Conservation (phyloP, 1,140 invertebrate genomes). For the Drosophila punjabiensis region DNA sequence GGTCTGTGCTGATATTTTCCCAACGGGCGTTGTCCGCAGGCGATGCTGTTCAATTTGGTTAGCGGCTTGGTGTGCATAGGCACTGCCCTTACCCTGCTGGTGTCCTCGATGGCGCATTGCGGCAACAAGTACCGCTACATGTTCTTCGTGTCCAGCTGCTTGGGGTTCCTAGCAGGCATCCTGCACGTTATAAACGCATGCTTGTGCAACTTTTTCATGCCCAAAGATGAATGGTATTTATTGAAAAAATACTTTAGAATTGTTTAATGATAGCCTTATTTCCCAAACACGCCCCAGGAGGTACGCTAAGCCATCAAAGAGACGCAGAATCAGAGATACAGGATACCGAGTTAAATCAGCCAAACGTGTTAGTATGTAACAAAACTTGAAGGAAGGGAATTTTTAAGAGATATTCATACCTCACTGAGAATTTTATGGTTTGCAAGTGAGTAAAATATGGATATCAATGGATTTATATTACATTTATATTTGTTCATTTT, state of each 20-base stretch:
- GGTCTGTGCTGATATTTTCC: neutral
- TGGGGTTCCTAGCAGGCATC: slow-evolving; percentile 52
- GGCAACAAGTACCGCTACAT: slow-evolving; percentile 35
- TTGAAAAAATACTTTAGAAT: neutral
- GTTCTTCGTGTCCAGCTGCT: slow-evolving; percentile 31
- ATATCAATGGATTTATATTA: neutral
- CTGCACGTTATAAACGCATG: slow-evolving; percentile 55
- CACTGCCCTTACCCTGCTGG: slow-evolving; percentile 25
- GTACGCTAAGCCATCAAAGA: slow-evolving; percentile 25
- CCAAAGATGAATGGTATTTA: slow-evolving; percentile 58
- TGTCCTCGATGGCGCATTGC: slow-evolving; percentile 51
- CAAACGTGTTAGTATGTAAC: neutral
- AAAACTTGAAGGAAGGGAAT: neutral
- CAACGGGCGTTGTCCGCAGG: slow-evolving; percentile 40
- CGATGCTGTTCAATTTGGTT: slow-evolving; percentile 52
- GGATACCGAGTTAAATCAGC: too few relatives aligned
- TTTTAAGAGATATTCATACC: neutral
- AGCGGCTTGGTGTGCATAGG: slow-evolving; percentile 44
- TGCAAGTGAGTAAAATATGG: neutral
- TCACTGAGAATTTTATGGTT: neutral
- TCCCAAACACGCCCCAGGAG: neutral
- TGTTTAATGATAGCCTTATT: neutral
- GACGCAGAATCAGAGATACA: neutral
- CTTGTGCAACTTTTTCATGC: slow-evolving; percentile 60
- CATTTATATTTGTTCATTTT: neutral